These are phyloP conservation scores for Danio rerio DNA, from an alignment of 2,113 vertebrate genomes.

Conservation along the genomic window GRCz12tu NC_133180.1:76426001-76426500, in stretches of 20 bases:
- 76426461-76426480: conserved; percentile 75
- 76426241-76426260: conserved; percentile 46
- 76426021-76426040: too few species aligned
- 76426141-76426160: conserved; percentile 38
- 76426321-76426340: conserved; percentile 76
- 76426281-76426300: conserved; percentile 83
- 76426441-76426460: conserved; percentile 73
- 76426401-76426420: conserved; percentile 78
- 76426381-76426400: conserved; percentile 76
- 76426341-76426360: conserved; percentile 84
- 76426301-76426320: conserved; percentile 81
- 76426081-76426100: too few species aligned
- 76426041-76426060: too few species aligned
- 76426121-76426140: conserved; percentile 10
- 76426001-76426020: too few species aligned
- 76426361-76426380: conserved; percentile 82
- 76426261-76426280: conserved; percentile 78
- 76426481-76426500: conserved; percentile 79
- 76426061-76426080: too few species aligned
- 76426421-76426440: conserved; percentile 78
- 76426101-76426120: too few species aligned
- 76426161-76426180: conserved; percentile 40
- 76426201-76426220: conserved; percentile 15
- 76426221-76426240: conserved; percentile 1
- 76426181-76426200: background rate